These are phyloP conservation scores for Eolophus roseicapilla DNA, from an alignment of 2,113 vertebrate genomes.

Conservation along the genomic window DNA sequence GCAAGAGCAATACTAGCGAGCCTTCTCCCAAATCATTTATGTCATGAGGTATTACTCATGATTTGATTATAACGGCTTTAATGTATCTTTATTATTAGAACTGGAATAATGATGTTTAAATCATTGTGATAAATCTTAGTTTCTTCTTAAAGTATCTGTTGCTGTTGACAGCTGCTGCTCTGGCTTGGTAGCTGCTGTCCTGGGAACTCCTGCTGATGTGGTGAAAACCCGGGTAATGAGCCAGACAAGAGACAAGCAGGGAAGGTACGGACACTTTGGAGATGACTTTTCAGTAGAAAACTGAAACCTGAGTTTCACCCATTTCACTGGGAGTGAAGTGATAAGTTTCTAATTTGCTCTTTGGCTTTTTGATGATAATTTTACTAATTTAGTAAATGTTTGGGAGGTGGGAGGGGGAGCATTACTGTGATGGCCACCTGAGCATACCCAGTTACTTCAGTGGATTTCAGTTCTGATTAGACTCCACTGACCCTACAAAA, in stretches of 20 bases:
- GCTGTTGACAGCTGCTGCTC: constrained; percentile 75
- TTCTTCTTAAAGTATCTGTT: constrained; percentile 31
- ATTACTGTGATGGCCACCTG: background rate
- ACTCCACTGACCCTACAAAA: background rate
- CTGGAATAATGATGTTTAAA: background rate
- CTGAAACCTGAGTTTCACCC: background rate
- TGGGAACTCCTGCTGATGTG: constrained; percentile 86
- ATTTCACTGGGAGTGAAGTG: background rate
- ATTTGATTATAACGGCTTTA: background rate
- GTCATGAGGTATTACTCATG: background rate
- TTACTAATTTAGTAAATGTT: background rate
- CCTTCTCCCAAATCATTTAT: background rate
- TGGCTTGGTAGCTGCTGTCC: constrained; percentile 82
- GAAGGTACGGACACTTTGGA: constrained; percentile 61
- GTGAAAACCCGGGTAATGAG: constrained; percentile 90
- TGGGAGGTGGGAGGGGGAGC: too few species aligned
- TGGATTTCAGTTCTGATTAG: background rate
- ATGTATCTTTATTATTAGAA: background rate
- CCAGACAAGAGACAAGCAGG: constrained; percentile 80
- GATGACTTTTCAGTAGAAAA: background rate
- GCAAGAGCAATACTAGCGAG: background rate
- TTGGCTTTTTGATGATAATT: background rate
- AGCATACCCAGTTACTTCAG: background rate
- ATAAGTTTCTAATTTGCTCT: background rate
- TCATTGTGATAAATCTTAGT: background rate